phyloP scores from a whole-genome alignment of 2,888 invertebrate species.

The Hipparchia semele region DNA sequence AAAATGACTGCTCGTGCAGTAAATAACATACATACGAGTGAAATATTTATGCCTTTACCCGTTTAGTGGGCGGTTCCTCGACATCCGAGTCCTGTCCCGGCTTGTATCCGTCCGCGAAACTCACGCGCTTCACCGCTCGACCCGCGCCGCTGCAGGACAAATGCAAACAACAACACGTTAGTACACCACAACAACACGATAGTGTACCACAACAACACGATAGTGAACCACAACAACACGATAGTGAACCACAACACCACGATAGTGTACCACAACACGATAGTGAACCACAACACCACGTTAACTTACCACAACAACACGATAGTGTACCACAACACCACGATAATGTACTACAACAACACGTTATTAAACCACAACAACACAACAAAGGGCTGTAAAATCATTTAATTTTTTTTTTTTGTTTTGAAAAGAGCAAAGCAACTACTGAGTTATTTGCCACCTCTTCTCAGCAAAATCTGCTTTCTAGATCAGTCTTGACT shows the following conservation, averaged over 20 bases:
- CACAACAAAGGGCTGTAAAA: too few relatives aligned
- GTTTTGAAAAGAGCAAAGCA: too few relatives aligned
- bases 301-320: too few relatives aligned
- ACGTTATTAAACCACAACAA: too few relatives aligned
- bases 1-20: neutral
- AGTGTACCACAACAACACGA: conserved; percentile 47
- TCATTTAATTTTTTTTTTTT: too few relatives aligned
- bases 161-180: neutral
- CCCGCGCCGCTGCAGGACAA: conserved; percentile 15
- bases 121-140: conserved; percentile 65
- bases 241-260: conserved; percentile 38
- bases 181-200: conserved; percentile 48
- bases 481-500: too few relatives aligned
- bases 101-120: conserved; percentile 77
- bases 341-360: too few relatives aligned
- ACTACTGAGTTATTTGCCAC: too few relatives aligned
- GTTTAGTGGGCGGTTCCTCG: conserved; percentile 70
- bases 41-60: conserved; percentile 50
- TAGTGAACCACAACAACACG: conserved; percentile 39
- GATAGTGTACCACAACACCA: too few relatives aligned
- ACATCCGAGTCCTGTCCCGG: conserved; percentile 79
- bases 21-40: neutral
- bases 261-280: too few relatives aligned
- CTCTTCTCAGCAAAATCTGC: too few relatives aligned
- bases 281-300: too few relatives aligned